phyloP scores from a whole-genome alignment of 2,113 vertebrate species.

The Salvelinus alpinus region DNA sequence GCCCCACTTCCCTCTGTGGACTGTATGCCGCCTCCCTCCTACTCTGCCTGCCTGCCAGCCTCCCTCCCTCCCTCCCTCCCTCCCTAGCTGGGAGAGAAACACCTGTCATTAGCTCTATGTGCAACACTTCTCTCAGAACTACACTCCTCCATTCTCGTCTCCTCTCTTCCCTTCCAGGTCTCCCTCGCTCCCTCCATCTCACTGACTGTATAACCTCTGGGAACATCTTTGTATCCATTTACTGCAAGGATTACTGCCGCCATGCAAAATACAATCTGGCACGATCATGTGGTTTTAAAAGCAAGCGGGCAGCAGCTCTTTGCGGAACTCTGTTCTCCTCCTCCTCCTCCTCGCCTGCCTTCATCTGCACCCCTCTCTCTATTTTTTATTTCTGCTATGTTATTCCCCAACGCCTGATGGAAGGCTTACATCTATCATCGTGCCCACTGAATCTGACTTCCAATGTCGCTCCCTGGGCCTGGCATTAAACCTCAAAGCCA shows the following conservation, averaged over 20 bases:
- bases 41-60: constrained; percentile 48
- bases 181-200: neutral
- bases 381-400: neutral
- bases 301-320: constrained; percentile 53
- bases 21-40: constrained; percentile 45
- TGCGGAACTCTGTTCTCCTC: constrained; percentile 54
- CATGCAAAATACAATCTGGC: constrained; percentile 68
- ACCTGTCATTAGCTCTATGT: constrained; percentile 59
- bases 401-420: constrained; percentile 71
- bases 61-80: constrained; percentile 17
- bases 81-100: constrained; percentile 46
- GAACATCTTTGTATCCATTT: constrained; percentile 72
- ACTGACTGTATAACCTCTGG: constrained; percentile 53
- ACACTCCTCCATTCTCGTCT: constrained; percentile 60
- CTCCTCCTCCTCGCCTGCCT: constrained; percentile 48
- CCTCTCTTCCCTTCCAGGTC: constrained; percentile 4
- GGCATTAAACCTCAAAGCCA: constrained; percentile 62
- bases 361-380: constrained; percentile 55
- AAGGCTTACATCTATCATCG: constrained; percentile 73
- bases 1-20: too few relatives aligned
- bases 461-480: constrained; percentile 65
- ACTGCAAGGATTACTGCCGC: constrained; percentile 66
- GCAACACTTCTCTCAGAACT: constrained; percentile 50
- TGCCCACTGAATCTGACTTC: constrained; percentile 69
- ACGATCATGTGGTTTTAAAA: constrained; percentile 62